A percentile compares a stretch with the other conserved stretches of the same genome.
Evolutionary conservation across 1,140 invertebrate species (phyloP).

Genomic region (Temnothorax nylanderi): DNA sequence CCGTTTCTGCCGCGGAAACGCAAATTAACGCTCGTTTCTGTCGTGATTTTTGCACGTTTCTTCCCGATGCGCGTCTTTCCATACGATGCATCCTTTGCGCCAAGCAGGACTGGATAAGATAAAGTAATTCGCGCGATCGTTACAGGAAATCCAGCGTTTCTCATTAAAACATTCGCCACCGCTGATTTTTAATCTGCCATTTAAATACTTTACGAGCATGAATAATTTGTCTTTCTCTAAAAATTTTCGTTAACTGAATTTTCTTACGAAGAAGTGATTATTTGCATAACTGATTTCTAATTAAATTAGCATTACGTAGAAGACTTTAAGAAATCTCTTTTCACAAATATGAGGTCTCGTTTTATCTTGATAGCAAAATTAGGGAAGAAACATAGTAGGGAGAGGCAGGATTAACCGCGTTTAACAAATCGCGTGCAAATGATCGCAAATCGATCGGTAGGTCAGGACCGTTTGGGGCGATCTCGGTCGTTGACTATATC

Average conservation of each 20-base stretch:
- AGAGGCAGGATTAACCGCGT: background rate
- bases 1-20: slow-evolving; percentile 61
- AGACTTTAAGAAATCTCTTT: background rate
- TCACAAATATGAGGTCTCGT: background rate
- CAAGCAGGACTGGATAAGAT: background rate
- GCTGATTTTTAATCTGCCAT: background rate
- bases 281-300: background rate
- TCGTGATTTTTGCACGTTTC: slow-evolving; percentile 46
- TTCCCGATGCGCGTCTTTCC: background rate
- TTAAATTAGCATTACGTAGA: background rate
- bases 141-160: background rate
- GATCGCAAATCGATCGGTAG: slow-evolving; percentile 50
- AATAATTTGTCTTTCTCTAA: background rate
- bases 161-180: background rate
- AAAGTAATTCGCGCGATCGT: background rate
- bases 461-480: slow-evolving; percentile 40
- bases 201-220: background rate
- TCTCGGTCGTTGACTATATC: slow-evolving; percentile 49
- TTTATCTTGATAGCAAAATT: background rate
- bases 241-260: background rate
- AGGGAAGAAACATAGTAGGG: background rate
- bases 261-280: background rate
- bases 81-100: background rate
- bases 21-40: slow-evolving; percentile 68
- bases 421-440: slow-evolving; percentile 25